Evolutionary conservation across 2,888 invertebrate species (phyloP).

Genomic region (Syrista parreyssii): DNA sequence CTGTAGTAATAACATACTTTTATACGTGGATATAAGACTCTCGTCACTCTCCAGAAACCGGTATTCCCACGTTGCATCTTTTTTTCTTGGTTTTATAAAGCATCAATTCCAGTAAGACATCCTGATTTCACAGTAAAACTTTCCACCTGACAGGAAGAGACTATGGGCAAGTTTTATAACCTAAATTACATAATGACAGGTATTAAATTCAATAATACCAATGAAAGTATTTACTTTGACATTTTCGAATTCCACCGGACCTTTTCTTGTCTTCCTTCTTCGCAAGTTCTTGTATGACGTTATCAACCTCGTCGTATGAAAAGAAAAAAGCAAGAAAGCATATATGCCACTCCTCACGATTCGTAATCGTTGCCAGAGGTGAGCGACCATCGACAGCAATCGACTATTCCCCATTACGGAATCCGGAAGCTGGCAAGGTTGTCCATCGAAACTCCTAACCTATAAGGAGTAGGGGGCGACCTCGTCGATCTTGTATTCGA

Average conservation of each 20-base stretch:
- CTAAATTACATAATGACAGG: background rate
- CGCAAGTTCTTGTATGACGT: background rate
- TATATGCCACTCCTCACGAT: background rate
- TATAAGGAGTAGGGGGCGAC: background rate
- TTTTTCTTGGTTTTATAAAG: background rate
- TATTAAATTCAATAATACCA: background rate
- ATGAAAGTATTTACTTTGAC: background rate
- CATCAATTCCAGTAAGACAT: background rate
- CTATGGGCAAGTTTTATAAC: background rate
- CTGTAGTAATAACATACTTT: background rate
- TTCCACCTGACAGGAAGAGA: background rate
- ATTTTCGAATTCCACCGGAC: background rate
- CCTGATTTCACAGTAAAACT: background rate
- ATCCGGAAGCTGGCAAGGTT: background rate
- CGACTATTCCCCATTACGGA: too few relatives aligned
- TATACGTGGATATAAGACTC: background rate
- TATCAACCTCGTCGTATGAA: background rate
- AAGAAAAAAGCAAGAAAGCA: background rate
- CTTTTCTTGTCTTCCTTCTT: background rate
- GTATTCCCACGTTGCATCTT: background rate
- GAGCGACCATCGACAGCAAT: background rate
- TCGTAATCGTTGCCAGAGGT: background rate
- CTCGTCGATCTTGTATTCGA: background rate
- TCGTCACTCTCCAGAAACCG: background rate
- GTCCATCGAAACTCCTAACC: background rate